Percentiles rank a stretch among this genome's conserved stretches.
phyloP scores from a whole-genome alignment of 2,113 vertebrate species.

The Muscicapa adusta region DNA sequence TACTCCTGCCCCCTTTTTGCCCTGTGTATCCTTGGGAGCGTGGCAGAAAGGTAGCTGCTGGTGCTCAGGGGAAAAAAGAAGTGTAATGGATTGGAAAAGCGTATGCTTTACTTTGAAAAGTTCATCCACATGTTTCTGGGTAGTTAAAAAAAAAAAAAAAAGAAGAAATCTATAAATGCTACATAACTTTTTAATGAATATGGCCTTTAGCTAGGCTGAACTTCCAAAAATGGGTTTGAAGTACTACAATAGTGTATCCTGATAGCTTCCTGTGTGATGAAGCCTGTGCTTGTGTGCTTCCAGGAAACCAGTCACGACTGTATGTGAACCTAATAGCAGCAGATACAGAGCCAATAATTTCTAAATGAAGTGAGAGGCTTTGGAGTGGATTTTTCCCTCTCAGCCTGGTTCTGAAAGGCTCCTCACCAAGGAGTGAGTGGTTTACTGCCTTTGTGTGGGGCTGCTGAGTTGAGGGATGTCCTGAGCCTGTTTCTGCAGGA shows the following conservation, averaged over 20 bases:
- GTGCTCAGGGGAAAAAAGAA: not conserved
- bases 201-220: constrained; percentile 30
- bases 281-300: not conserved
- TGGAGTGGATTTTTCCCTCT: not conserved
- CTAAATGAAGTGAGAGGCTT: not conserved
- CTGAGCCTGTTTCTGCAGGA: not conserved
- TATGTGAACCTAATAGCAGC: not conserved
- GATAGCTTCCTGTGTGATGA: not conserved
- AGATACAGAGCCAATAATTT: not conserved
- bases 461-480: not conserved
- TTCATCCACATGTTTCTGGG: not conserved
- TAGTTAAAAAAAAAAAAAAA: not conserved
- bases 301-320: not conserved
- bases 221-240: constrained; percentile 29
- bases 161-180: constrained; percentile 36
- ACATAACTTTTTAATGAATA: constrained; percentile 48
- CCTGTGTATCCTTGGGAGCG: not conserved
- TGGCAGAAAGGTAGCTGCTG: not conserved
- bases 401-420: not conserved
- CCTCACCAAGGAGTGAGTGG: not conserved
- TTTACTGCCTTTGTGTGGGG: not conserved
- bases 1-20: constrained; percentile 1
- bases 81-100: constrained; percentile 45
- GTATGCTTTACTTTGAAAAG: constrained; percentile 35
- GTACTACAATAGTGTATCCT: not conserved